These are phyloP conservation scores for Paralinhomoeus sp. DNA, from an alignment of 2,888 invertebrate species.

Conservation along the genomic window DNA sequence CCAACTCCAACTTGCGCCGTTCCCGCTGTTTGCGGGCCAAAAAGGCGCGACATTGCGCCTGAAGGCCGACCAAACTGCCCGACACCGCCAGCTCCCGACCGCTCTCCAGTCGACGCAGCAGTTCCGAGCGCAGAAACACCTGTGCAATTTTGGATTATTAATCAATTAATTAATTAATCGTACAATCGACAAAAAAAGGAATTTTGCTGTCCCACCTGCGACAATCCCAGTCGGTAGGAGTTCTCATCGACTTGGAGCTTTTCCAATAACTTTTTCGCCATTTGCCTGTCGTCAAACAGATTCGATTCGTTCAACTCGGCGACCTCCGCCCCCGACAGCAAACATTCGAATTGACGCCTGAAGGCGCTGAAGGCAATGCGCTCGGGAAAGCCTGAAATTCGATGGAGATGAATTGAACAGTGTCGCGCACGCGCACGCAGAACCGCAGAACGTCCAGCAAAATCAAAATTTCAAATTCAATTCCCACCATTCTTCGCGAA, in stretches of 20 bases:
- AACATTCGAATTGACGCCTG: constrained; percentile 48
- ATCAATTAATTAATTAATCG: no score
- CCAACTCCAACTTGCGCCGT: constrained; percentile 45
- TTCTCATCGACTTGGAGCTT: constrained; percentile 26
- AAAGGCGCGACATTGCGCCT: constrained; percentile 64
- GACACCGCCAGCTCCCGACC: constrained; percentile 69
- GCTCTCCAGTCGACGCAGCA: constrained; percentile 62
- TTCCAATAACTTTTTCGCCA: constrained; percentile 41
- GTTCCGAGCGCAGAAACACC: constrained; percentile 82
- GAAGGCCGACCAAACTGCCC: constrained; percentile 58
- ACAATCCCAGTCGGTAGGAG: constrained; percentile 63
- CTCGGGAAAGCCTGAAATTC: constrained; percentile 50
- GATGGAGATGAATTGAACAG: neutral
- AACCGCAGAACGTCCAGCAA: neutral
- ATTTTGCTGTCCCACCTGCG: constrained; percentile 66
- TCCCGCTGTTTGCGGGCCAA: constrained; percentile 47
- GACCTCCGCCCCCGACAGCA: constrained; percentile 14
- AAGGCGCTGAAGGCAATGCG: constrained; percentile 69
- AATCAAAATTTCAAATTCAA: neutral
- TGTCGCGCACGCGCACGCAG: neutral
- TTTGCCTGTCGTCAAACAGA: no score
- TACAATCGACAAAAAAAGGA: no score
- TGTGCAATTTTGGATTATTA: no score
- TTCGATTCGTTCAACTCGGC: no score
- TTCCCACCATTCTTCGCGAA: constrained; percentile 53